phyloP scores from a whole-genome alignment of 2,888 invertebrate genomes.

The Palloptera scutellata region DNA sequence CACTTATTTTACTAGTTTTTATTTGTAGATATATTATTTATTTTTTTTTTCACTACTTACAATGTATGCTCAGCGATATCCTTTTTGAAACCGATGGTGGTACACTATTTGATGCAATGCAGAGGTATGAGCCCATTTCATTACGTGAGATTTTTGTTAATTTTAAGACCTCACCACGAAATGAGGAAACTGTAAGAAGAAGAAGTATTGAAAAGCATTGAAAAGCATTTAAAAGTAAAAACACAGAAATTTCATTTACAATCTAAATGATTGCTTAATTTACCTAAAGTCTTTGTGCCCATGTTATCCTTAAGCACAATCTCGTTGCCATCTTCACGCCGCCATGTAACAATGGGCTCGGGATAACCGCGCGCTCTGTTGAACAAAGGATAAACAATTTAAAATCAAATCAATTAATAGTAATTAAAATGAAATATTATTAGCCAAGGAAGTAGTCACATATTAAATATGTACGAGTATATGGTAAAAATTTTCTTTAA shows the following conservation, averaged over 20 bases:
- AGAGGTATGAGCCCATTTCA: slow-evolving; percentile 91
- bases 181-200: slow-evolving; percentile 69
- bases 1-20: neutral
- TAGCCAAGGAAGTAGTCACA: neutral
- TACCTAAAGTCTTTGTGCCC: slow-evolving; percentile 73
- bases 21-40: slow-evolving; percentile 1
- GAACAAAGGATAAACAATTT: slow-evolving; percentile 6
- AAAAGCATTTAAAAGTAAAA: neutral
- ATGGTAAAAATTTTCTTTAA: too few species aligned
- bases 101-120: slow-evolving; percentile 88
- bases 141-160: slow-evolving; percentile 83
- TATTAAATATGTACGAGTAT: too few species aligned
- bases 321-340: slow-evolving; percentile 82
- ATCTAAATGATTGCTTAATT: slow-evolving; percentile 25
- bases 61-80: slow-evolving; percentile 87
- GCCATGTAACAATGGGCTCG: slow-evolving; percentile 81
- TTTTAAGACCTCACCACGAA: slow-evolving; percentile 78
- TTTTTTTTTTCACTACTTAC: slow-evolving; percentile 70
- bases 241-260: neutral
- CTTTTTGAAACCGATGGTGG: slow-evolving; percentile 90
- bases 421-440: neutral
- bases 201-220: slow-evolving; percentile 7
- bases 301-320: slow-evolving; percentile 78
- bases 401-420: neutral
- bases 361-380: slow-evolving; percentile 79